Percentiles rank a stretch among this genome's conserved stretches.
These are phyloP conservation scores for Hippocampus kuda DNA, from an alignment of 2,797 vertebrate genomes.

Conservation along the genomic window DNA sequence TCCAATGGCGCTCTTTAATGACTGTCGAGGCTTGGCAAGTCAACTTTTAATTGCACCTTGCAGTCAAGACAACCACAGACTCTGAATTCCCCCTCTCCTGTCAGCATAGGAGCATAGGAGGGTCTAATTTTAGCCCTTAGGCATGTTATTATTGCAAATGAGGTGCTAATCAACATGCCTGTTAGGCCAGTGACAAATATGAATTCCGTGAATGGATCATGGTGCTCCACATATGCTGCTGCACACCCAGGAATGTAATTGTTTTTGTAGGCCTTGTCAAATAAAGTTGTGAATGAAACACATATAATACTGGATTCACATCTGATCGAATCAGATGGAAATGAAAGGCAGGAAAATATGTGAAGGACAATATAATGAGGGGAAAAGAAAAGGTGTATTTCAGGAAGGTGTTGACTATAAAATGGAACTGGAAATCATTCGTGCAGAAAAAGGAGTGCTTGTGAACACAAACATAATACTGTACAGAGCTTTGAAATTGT, in stretches of 20 bases:
- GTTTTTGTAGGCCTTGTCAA: conserved; percentile 8
- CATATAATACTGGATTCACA: conserved; percentile 39
- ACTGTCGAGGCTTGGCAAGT: conserved; percentile 16
- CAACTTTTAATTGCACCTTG: conserved; percentile 52
- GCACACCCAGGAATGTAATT: neutral
- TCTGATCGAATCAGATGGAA: conserved; percentile 53
- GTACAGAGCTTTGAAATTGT: conserved; percentile 30
- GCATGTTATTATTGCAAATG: conserved; percentile 54
- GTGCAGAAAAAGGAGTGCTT: conserved; percentile 47
- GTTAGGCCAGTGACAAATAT: conserved; percentile 34
- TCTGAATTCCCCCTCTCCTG: conserved; percentile 25
- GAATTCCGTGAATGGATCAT: conserved; percentile 32
- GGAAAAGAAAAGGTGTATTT: conserved; percentile 50
- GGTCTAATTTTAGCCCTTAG: conserved; percentile 46
- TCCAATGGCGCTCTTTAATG: conserved; percentile 42
- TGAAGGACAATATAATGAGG: conserved; percentile 17
- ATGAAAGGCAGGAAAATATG: conserved; percentile 19
- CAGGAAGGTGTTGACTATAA: conserved; percentile 46
- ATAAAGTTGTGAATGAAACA: conserved; percentile 32
- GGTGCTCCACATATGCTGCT: conserved; percentile 19
- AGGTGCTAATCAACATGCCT: conserved; percentile 47
- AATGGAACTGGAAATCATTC: conserved; percentile 49
- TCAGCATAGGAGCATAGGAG: conserved; percentile 36
- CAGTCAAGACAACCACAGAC: conserved; percentile 40
- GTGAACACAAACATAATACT: conserved; percentile 41